Evolutionary conservation across 2,797 vertebrate species (phyloP).

Genomic region (Chloroceryle inda): DNA sequence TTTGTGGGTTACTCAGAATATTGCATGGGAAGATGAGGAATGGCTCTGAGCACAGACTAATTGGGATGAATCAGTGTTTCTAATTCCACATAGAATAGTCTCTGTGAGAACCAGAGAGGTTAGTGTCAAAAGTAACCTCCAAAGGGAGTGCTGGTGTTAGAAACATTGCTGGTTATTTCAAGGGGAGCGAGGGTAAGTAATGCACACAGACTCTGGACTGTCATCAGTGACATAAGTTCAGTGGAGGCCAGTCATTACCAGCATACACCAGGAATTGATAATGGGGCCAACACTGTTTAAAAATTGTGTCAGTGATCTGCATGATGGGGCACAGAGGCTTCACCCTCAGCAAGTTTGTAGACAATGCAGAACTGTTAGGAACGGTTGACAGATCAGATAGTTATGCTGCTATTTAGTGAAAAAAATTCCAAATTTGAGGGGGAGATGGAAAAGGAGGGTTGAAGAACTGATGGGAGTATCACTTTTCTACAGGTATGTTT

Average conservation of each 20-base stretch:
- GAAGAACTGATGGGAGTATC: not conserved
- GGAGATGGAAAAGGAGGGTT: not conserved
- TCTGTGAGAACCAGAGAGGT: slow-evolving; percentile 30
- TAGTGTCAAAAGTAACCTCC: not conserved
- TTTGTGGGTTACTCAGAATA: slow-evolving; percentile 21
- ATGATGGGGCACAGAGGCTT: not conserved
- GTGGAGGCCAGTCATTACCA: not conserved
- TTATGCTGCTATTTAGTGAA: not conserved
- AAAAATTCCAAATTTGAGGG: not conserved
- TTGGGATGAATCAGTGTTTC: slow-evolving; percentile 33
- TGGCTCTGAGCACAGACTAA: not conserved
- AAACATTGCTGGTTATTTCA: not conserved
- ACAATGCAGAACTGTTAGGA: not conserved
- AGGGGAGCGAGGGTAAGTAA: not conserved
- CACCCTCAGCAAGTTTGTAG: not conserved
- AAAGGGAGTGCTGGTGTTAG: not conserved
- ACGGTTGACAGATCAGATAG: not conserved
- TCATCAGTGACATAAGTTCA: not conserved
- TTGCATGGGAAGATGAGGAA: slow-evolving; percentile 28
- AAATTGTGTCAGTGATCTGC: not conserved
- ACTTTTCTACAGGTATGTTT: not conserved
- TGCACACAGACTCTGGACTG: not conserved
- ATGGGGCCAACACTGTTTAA: not conserved
- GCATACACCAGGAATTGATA: not conserved
- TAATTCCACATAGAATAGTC: not conserved